These are phyloP conservation scores for Heterodera carotae DNA, from an alignment of 1,140 invertebrate genomes.

Conservation along the genomic window DNA sequence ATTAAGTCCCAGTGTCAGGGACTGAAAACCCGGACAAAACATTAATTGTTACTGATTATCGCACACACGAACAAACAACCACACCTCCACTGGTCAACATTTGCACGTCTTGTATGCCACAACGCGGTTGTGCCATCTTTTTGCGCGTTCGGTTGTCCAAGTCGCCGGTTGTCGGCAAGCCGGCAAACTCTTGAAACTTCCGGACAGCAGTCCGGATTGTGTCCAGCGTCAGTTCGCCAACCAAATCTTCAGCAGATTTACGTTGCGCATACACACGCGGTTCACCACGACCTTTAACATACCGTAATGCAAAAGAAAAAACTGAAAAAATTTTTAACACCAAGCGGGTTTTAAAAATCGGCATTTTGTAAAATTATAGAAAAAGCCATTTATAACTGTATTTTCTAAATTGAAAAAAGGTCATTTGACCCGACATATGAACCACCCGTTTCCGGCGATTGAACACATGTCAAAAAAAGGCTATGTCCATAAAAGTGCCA, in stretches of 20 bases:
- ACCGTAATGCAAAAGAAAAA: too few relatives aligned
- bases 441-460: too few relatives aligned
- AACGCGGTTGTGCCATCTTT: slow-evolving; percentile 63
- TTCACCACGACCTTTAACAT: too few relatives aligned
- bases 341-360: too few relatives aligned
- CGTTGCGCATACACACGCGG: not conserved
- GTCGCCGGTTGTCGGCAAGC: slow-evolving; percentile 53
- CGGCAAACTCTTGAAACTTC: slow-evolving; percentile 65
- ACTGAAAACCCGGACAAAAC: too few relatives aligned
- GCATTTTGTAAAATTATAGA: too few relatives aligned
- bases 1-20: too few relatives aligned
- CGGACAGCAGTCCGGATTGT: slow-evolving; percentile 31
- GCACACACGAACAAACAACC: not conserved
- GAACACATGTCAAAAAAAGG: too few relatives aligned
- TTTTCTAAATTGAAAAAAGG: slow-evolving; percentile 19
- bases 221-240: slow-evolving; percentile 17
- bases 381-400: slow-evolving; percentile 8
- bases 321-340: too few relatives aligned
- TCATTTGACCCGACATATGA: too few relatives aligned
- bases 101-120: slow-evolving; percentile 59
- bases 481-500: too few relatives aligned
- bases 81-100: slow-evolving; percentile 12
- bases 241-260: slow-evolving; percentile 2
- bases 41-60: too few relatives aligned
- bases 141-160: slow-evolving; percentile 56